A percentile compares a stretch with the other conserved stretches of the same genome.
phyloP scores from a whole-genome alignment of 2,888 invertebrate species.

The Acronicta alni region DNA sequence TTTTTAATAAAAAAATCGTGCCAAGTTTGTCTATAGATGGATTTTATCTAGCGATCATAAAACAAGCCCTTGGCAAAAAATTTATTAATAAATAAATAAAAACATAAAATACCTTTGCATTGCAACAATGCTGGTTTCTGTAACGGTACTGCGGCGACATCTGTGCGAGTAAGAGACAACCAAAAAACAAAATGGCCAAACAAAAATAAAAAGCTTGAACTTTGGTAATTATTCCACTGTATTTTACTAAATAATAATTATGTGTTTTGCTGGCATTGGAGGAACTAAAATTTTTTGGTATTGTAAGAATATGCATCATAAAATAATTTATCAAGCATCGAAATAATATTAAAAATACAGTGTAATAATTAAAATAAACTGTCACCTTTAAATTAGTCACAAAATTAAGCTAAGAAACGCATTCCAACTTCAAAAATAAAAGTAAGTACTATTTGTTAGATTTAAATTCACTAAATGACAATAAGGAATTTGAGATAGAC shows the following conservation, averaged over 20 bases:
- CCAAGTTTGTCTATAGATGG: no score
- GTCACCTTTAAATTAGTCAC: constrained; percentile 62
- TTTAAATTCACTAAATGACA: no score
- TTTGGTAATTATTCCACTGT: constrained; percentile 25
- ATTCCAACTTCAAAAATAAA: constrained; percentile 23
- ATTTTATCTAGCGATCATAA: no score
- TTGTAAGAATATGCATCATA: no score
- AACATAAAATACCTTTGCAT: constrained; percentile 80
- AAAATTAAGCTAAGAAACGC: constrained; percentile 36
- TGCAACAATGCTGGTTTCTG: constrained; percentile 85
- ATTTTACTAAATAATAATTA: constrained; percentile 12
- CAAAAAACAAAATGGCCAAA: constrained; percentile 63
- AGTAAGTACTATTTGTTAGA: no score
- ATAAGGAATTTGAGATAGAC: no score
- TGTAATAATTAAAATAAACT: constrained; percentile 30
- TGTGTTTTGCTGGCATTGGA: not conserved
- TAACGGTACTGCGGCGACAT: constrained; percentile 86
- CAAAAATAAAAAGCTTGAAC: constrained; percentile 58
- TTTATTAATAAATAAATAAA: constrained; percentile 32
- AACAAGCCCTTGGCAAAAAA: no score
- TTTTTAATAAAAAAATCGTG: no score
- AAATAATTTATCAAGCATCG: no score
- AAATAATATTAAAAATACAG: constrained; percentile 19
- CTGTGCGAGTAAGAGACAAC: constrained; percentile 73
- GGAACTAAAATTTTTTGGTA: no score